Conservation (phyloP, 30 jellyfish, hydroid and myxozoan species). For the Rhopilema esculentum region DNA sequence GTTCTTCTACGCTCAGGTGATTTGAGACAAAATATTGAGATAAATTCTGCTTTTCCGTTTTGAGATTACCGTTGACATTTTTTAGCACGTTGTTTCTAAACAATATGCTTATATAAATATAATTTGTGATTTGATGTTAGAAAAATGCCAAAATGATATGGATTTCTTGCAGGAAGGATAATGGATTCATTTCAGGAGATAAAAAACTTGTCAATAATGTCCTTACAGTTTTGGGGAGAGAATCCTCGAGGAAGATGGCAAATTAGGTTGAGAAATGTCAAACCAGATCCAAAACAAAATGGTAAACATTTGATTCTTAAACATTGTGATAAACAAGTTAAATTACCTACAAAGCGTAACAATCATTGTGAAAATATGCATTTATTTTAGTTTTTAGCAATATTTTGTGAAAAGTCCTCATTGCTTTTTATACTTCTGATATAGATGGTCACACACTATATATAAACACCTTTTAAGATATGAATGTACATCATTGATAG, state of each 20-base stretch:
- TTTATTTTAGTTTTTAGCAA: no score
- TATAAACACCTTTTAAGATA: no score
- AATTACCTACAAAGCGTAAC: no score
- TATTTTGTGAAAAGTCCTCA: no score
- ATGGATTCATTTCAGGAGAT: slow-evolving; percentile 1
- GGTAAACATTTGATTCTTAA: no score
- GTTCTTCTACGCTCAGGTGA: slow-evolving; percentile 68
- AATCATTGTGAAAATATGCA: no score
- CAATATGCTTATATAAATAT: neutral
- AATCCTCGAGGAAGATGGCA: slow-evolving; percentile 62
- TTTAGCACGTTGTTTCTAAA: neutral
- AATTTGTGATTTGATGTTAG: neutral
- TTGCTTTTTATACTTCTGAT: no score
- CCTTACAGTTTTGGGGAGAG: slow-evolving; percentile 82
- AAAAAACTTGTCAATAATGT: slow-evolving; percentile 46
- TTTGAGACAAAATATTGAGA: neutral
- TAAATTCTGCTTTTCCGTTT: neutral
- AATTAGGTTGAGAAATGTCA: slow-evolving; percentile 27
- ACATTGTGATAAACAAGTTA: no score
- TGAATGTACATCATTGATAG: no score
- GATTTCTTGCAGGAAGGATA: slow-evolving; percentile 16
- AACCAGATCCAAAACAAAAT: slow-evolving; percentile 6
- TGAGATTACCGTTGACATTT: neutral
- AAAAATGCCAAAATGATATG: neutral
- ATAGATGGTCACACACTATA: no score